Evolutionary conservation across 1,140 invertebrate genomes (phyloP), one percentile per base, ranked within the genome.

Genomic region (Camponotus pennsylvanicus): DNA sequence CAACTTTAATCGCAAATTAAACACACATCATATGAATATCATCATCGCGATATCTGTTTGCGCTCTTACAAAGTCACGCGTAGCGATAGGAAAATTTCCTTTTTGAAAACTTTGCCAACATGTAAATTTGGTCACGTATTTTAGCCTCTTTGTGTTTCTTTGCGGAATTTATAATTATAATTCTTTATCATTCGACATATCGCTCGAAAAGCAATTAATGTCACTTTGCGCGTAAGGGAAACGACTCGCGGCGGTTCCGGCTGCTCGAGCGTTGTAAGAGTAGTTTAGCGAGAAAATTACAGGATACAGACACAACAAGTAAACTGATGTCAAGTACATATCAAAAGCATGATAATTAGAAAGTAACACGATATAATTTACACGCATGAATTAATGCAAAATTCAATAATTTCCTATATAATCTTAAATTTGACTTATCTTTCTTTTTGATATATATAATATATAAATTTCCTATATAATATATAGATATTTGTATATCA

Each of bases 281-380:
- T 21, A 9, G n/a, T 70, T 73, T 71, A 82, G 71, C 21, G 13
- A 5, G 1, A 78, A 67, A n/a, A 78, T 66, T 49, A 27, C 5
- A 27, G 11, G 13, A 40, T 69, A 32, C 32, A 13, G 21, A 70
- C 57, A 55, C 34, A 15, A 21, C 7, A 57, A 52, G 15, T 66
- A 34, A 64, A 37, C 15, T 15, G 15, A 32, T 21, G 40, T 8
- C 13, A 37, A 79, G 8, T 34, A 11, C 32, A 6, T 32, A 21
- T 15, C 13, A 21, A 66, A 45, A n/a, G 37, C 52, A 52, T 27
- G 1, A 37, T 34, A 79, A 79, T 79, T 79, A 2, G 9, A 18
- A 9, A 32, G 18, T 18, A 49, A 78, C 11, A 18, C 5, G 59
- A 63, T 32, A 66, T 78, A 6, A 8, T 2, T 61, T 63, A 11